Conservation (phyloP, 2,888 invertebrate species). For the Macrophya annulata region DNA sequence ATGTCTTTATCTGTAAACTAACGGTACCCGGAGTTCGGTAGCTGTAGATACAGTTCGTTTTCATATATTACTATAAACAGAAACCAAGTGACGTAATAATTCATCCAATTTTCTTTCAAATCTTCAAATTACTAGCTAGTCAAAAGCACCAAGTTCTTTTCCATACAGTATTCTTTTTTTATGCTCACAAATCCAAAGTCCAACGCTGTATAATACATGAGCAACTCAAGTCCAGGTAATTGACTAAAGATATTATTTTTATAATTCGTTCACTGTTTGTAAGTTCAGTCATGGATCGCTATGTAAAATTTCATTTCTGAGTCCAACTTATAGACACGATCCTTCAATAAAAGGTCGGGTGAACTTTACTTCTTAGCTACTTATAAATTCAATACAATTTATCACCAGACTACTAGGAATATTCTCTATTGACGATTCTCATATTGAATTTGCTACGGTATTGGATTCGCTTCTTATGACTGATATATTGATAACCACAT, state of each 20-base stretch:
- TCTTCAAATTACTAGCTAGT: background rate
- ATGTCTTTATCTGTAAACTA: background rate
- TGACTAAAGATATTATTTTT: conserved; percentile 23
- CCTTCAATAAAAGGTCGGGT: background rate
- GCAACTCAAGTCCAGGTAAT: conserved; percentile 19
- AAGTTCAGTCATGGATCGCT: background rate
- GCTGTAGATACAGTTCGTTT: background rate
- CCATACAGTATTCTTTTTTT: background rate
- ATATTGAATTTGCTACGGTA: conserved; percentile 1
- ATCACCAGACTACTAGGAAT: conserved; percentile 12
- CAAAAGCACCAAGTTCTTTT: background rate
- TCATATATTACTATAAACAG: background rate
- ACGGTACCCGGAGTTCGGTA: background rate
- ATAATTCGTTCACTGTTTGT: conserved; percentile 1
- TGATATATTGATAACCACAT: background rate
- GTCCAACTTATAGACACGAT: background rate
- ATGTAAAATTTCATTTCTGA: background rate
- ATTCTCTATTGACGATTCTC: conserved; percentile 12
- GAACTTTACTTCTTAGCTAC: background rate
- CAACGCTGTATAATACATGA: conserved; percentile 7
- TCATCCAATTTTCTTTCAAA: background rate
- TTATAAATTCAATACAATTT: conserved; percentile 15
- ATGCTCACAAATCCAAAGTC: background rate
- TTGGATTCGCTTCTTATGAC: conserved; percentile 14
- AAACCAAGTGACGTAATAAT: background rate